Base-by-base conservation (phyloP, 2,113 vertebrate genomes). In the Psettodes erumei region DNA sequence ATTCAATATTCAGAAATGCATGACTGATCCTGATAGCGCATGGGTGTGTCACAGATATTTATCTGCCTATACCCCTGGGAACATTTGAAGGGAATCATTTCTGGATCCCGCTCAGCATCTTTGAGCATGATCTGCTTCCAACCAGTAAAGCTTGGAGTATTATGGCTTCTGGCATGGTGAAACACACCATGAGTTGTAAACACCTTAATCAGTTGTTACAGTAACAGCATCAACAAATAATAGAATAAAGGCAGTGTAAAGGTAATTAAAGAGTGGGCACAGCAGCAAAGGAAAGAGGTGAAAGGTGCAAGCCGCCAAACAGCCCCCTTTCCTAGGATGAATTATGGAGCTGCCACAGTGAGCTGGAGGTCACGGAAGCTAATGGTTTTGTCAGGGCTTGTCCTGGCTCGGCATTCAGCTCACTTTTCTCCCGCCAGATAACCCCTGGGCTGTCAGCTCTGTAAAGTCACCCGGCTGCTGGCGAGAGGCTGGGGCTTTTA, bases 341-440 rank as follows among this genome's bases (percentile, higher is more conserved):
- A 35, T 83, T 68, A 82, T 75, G 60, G 75, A n/a, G 72, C 79
- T 65, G 63, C 60, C 15, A 23, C 80, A 62, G 73, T 64, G 77
- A 84, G 70, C 78, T 71, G 65, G 60, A 87, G 92, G 91, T 92
- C 92, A 88, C 16, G 53, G 72, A 48, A 83, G 85, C 77, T 80
- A 84, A 88, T 79, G 86, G 83, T 79, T 88, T 85, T 75, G 86
- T 91, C 85, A 70, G 86, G 82, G 69, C 90, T 74, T 87, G 92
- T 84, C 68, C 76, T 3, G 75, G 65, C 74, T 81, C 53, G 18
- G 55, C 72, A 77, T 89, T 86, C 79, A 58, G 55, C 45, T 86
- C 78, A 35, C 55, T 81, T 84, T 83, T 68, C 64, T 63, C 65
- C 68, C 59, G 23, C 62, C 77, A 86, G 81, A 91, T 86, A 78